phyloP scores from a whole-genome alignment of 2,888 invertebrate species.

The Drosophila peninsularis region DNA sequence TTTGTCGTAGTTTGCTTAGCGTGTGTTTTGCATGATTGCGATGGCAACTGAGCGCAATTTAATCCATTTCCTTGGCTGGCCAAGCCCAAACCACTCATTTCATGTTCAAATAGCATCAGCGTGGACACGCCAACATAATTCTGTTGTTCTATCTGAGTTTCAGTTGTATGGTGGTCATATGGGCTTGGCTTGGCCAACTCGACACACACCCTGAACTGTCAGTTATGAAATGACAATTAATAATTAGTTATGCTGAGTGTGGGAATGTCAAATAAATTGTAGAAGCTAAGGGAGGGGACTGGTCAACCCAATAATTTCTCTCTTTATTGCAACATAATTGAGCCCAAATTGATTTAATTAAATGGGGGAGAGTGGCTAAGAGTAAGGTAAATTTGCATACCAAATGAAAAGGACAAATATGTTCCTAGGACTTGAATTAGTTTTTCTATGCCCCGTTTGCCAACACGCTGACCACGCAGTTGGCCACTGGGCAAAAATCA shows the following conservation, averaged over 20 bases:
- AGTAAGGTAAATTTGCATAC: not conserved
- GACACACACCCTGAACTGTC: constrained; percentile 47
- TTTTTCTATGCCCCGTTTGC: not conserved
- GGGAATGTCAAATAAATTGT: constrained; percentile 20
- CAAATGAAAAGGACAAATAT: not conserved
- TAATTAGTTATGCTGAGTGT: constrained; percentile 17
- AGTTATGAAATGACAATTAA: constrained; percentile 28
- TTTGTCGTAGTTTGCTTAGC: not conserved
- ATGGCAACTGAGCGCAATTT: constrained; percentile 17
- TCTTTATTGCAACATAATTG: not conserved
- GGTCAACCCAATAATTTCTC: not conserved
- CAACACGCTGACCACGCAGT: constrained; percentile 18
- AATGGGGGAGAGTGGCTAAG: not conserved
- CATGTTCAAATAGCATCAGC: constrained; percentile 62
- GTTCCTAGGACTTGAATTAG: not conserved
- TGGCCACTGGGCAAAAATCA: constrained; percentile 39
- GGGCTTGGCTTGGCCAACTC: constrained; percentile 46
- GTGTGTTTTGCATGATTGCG: not conserved
- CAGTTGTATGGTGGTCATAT: constrained; percentile 21
- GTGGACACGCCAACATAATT: constrained; percentile 68
- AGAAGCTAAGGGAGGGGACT: not conserved
- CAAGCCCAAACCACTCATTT: constrained; percentile 38
- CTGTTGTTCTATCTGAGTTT: constrained; percentile 34
- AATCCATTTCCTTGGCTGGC: constrained; percentile 26
- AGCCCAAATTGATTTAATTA: not conserved